A percentile compares a stretch with the other conserved stretches of the same genome.
Conservation (phyloP, 2,113 vertebrate species). For the Pionites leucogaster region DNA sequence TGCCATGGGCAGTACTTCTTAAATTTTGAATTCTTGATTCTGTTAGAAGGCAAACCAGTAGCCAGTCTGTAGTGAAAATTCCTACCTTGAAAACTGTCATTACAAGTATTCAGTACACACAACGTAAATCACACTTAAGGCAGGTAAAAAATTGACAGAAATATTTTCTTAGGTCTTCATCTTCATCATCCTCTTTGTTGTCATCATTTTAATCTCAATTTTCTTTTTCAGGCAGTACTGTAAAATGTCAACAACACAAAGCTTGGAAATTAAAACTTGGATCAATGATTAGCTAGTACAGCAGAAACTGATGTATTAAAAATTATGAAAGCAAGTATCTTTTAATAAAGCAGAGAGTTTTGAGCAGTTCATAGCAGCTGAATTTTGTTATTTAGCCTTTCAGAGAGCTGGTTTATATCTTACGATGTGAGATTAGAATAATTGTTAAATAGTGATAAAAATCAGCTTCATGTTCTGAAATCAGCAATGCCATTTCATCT, state of each 20-base stretch:
- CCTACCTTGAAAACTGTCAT: background rate
- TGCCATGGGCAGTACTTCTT: background rate
- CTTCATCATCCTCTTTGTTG: background rate
- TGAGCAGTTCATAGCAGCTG: background rate
- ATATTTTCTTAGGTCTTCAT: background rate
- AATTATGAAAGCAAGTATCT: background rate
- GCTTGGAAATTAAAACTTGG: background rate
- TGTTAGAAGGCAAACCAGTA: background rate
- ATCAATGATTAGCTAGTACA: background rate
- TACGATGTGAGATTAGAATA: background rate
- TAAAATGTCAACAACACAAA: background rate
- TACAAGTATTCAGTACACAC: background rate
- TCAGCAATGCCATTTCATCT: background rate
- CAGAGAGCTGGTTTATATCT: background rate
- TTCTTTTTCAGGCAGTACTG: background rate
- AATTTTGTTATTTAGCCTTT: slow-evolving; percentile 20
- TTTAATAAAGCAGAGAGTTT: background rate
- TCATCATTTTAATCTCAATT: background rate
- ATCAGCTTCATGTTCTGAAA: slow-evolving; percentile 33
- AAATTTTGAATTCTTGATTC: background rate
- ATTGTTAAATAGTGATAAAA: slow-evolving; percentile 2
- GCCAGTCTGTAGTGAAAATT: background rate
- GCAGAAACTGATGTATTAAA: background rate
- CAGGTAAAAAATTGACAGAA: background rate
- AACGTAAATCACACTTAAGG: background rate